Conservation (phyloP, 1,140 invertebrate species). For the Macrosteles quadrilineatus region DNA sequence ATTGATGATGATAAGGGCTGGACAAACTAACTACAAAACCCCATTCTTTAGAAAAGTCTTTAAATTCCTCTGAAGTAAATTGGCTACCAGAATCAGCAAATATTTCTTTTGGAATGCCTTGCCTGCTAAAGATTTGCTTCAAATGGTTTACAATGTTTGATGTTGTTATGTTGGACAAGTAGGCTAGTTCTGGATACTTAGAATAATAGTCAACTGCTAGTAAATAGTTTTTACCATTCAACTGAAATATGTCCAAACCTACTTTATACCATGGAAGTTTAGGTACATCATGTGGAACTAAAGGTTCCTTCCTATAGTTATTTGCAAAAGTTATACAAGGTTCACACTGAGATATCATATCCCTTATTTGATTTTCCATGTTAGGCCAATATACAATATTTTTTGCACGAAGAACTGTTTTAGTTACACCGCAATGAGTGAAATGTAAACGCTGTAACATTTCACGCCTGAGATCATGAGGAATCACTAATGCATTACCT, state of each 20-base stretch:
- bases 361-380: slow-evolving; percentile 12
- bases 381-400: slow-evolving; percentile 30
- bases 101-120: slow-evolving; percentile 47
- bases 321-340: slow-evolving; percentile 30
- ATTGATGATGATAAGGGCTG: slow-evolving; percentile 48
- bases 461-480: not conserved
- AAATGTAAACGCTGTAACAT: not conserved
- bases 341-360: slow-evolving; percentile 18
- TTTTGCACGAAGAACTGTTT: slow-evolving; percentile 1
- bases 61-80: slow-evolving; percentile 48
- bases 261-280: slow-evolving; percentile 45
- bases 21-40: slow-evolving; percentile 48
- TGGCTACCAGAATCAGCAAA: slow-evolving; percentile 50
- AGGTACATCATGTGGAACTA: slow-evolving; percentile 46
- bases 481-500: not conserved
- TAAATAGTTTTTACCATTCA: slow-evolving; percentile 44
- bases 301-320: slow-evolving; percentile 43
- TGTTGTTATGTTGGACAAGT: slow-evolving; percentile 28
- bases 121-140: slow-evolving; percentile 43
- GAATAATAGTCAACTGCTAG: slow-evolving; percentile 49
- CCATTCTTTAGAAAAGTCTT: slow-evolving; percentile 48
- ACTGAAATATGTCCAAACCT: slow-evolving; percentile 45
- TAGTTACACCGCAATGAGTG: not conserved
- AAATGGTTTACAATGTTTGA: slow-evolving; percentile 37
- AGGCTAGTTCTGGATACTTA: slow-evolving; percentile 45